Evolutionary conservation across 2,113 vertebrate genomes (phyloP).

Genomic region (Bombycilla garrulus): DNA sequence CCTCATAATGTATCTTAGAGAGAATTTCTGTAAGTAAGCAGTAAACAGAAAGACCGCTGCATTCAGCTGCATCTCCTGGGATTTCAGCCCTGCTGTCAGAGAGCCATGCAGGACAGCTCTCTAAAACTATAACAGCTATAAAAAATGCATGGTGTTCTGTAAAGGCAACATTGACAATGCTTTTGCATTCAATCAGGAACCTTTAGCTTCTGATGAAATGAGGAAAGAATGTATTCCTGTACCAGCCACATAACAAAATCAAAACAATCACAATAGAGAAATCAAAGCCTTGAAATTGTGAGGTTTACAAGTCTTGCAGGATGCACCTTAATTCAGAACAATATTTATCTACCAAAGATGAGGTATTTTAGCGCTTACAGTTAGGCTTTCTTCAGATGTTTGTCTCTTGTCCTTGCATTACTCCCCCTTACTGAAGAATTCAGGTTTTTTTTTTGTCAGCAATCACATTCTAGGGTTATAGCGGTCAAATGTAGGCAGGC

Average conservation of each 20-base stretch:
- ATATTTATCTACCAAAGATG: neutral
- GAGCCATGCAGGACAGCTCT: neutral
- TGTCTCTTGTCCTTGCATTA: conserved; percentile 39
- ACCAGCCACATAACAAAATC: neutral
- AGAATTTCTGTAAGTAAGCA: conserved; percentile 4
- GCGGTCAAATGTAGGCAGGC: conserved; percentile 28
- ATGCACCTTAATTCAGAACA: neutral
- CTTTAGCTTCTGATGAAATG: neutral
- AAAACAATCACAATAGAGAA: neutral
- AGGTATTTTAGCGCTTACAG: neutral
- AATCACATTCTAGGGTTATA: conserved; percentile 13
- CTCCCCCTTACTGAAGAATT: conserved; percentile 24
- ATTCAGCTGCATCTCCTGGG: neutral
- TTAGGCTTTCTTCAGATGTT: neutral
- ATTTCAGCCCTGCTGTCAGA: conserved; percentile 22
- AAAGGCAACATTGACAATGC: neutral
- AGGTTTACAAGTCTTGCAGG: neutral
- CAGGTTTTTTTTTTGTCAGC: conserved; percentile 42
- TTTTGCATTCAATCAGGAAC: neutral
- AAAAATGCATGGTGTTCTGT: neutral
- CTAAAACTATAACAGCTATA: neutral
- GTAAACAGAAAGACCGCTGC: neutral
- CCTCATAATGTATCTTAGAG: conserved; percentile 31
- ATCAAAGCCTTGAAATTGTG: neutral
- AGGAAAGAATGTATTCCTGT: neutral